Base-by-base conservation (phyloP, 2,113 vertebrate species). In the Atlantisia rogersi region DNA sequence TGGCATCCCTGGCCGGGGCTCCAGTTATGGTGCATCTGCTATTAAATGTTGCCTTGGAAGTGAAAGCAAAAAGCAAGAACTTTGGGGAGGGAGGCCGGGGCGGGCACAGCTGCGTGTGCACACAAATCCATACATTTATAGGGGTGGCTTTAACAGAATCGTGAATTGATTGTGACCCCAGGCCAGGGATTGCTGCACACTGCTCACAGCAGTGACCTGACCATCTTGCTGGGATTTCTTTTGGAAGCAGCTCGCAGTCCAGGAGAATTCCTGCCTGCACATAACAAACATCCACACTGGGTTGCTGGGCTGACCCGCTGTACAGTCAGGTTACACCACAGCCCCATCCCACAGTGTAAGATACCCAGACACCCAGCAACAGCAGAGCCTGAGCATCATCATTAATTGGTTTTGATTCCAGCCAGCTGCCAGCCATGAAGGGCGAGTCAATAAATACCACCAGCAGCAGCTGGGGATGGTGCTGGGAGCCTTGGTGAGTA, bases 401-500 rank as follows among this genome's bases (percentile, higher is more conserved):
- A 9, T 40, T 58, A 29, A 44, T 56, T 52, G 70, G n/a, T 1
- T 78, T 46, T 44, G 82, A 78, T 78, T 46, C 22, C 40, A 82
- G 74, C 11, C 71, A 86, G 60, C 62, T 86, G 77, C 67, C 55
- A 63, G 10, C 9, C 9, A 2, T 4, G 55, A 21, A 21, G 40
- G 60, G 77, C 22, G 56, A 19, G 50, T 35, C 42, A 32, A 40
- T 58, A 58, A 82, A 63, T 15, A 7, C 2, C 31, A 35, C 3
- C 26, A 28, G 46, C 40, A 58, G 1, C 44, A 24, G 15, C 76
- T 19, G 50, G 19, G 62, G 62, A 3, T 16, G 40, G 26, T 15
- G 1, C 7, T 2, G 44, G 75, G n/a, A 28, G 37, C 25, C 35
- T 5, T 0, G 1, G 29, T 42, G n/a, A 37, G 32, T 12, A 1